Evolutionary conservation across 2,113 vertebrate genomes (phyloP), one percentile per base, ranked within the genome.

Genomic region (Axis porcinus): DNA sequence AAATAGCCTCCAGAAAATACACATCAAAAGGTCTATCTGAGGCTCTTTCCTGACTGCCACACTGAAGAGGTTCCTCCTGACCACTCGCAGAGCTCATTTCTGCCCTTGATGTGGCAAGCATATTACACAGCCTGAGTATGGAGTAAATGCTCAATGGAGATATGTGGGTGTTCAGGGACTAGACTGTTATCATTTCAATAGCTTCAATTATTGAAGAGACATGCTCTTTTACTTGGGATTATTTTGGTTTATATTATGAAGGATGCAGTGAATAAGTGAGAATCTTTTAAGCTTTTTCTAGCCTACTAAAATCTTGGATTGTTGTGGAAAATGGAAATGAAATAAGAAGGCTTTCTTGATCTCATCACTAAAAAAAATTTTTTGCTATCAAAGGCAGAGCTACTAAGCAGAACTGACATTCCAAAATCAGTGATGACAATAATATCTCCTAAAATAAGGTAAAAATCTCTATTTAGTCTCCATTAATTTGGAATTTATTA

Each of bases 331-430:
- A 85, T 60, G 40, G 23, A 87, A 97, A 94, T 64, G 2, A 67
- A 95, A 95, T 83, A 86, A 79, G 81, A 86, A 93, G 55, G 1
- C 12, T 92, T 96, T 47, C 58, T 90, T 90, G n/a, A 47, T 57
- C 45, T 92, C 21, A 11, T 81, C 8, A 91, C 76, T 82, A 45
- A 82, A 97, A 90, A 96, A 15, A 2, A 1, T 7, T 52, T 57
- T 88, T 88, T 52, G 7, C 52, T 47, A 36, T 81, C 36, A 67
- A 92, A 82, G 2, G 25, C 58, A 81, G 45, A 57, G n/a, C 62
- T 90, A 58, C 47, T 93, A 90, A 82, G 47, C 55, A 89, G 45
- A 97, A 67, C 28, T 64, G 81, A 88, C 64, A 95, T 94, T 96
- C 40, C 40, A 94, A 70, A 90, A 94, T 67, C n/a, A 40, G 17